Conservation (phyloP, 1,140 invertebrate species). For the Subanguina moxae region DNA sequence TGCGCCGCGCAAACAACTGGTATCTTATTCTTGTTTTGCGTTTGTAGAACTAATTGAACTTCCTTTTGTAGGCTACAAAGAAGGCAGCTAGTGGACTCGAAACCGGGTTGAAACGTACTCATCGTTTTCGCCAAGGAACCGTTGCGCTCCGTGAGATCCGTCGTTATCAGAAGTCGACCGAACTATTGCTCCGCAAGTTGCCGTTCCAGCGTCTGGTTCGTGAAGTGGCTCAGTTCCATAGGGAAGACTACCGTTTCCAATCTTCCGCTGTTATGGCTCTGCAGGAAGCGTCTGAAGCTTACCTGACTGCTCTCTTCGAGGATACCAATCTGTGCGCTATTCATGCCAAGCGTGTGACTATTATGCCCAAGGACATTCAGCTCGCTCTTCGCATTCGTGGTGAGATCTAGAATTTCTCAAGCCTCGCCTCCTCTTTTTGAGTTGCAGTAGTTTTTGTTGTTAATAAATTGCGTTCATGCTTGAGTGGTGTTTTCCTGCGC, state of each 20-base stretch:
- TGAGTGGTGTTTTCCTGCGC: no score
- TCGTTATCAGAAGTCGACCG: neutral
- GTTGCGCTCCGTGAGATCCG: slow-evolving; percentile 57
- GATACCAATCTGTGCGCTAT: slow-evolving; percentile 89
- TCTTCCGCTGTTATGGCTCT: slow-evolving; percentile 65
- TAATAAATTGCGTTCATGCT: no score
- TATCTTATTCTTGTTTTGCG: no score
- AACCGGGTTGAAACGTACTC: slow-evolving; percentile 72
- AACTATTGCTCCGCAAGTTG: neutral
- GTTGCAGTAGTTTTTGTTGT: no score
- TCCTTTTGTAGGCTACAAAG: no score
- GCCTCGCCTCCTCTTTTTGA: neutral
- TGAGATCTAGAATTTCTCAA: neutral
- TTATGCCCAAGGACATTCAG: slow-evolving; percentile 92
- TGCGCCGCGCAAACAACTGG: no score
- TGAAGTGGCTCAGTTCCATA: slow-evolving; percentile 78
- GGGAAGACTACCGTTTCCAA: slow-evolving; percentile 75
- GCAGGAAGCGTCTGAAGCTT: slow-evolving; percentile 85
- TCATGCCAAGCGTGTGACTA: slow-evolving; percentile 87
- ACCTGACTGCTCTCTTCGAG: slow-evolving; percentile 80
- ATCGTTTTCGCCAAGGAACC: slow-evolving; percentile 62
- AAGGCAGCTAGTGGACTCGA: no score
- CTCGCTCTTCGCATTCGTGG: slow-evolving; percentile 56
- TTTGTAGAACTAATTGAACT: no score
- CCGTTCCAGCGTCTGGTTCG: slow-evolving; percentile 62